Evolutionary conservation across 2,113 vertebrate species (phyloP), one percentile per base, ranked within the genome.

Genomic region (Ellobius talpinus): DNA sequence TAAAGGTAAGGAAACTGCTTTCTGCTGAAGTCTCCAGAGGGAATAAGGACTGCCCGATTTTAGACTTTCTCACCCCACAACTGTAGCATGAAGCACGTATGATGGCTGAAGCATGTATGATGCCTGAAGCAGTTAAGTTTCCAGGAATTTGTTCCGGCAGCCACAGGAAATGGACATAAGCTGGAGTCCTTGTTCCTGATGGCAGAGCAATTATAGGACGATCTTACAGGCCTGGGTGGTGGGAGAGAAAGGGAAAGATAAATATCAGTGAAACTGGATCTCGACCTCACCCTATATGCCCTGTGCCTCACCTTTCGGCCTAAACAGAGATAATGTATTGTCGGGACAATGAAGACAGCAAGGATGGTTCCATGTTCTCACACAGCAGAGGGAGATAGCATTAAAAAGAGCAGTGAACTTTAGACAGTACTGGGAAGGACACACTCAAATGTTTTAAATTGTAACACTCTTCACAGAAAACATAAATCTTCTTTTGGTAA

Each of bases 351-450:
- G 16, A 74, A 93, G 70, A 92, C 50, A 81, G 61, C 79, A 72
- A n/a, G n/a, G 68, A 52, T 65, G 78, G 33, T 39, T 78, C 26
- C 61, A 42, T 0, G 33, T 65, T 39, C 85, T 74, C 50, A 79
- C 55, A 68, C 33, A n/a, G 17, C 36, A 29, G 66, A 39, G 61
- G 8, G 21, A 3, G 9, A 66, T 50, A 45, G 19, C 26, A 50
- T 72, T 50, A 36, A 33, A 84, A n/a, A 17, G 31, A 29, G 5
- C 11, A 70, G 31, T n/a, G 76, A 68, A 66, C 7, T 10, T 8
- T 65, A n/a, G 78, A 87, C 3, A 84, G n/a, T 82, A 78, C 95
- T 81, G 29, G 94, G 77, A 76, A 86, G 88, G 16, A 87, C 73
- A 42, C 61, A 61, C 82, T 47, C 31, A 79, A 74, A 6, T 79